Evolutionary conservation across 2,797 vertebrate species (phyloP).

Genomic region (Allobates femoralis): DNA sequence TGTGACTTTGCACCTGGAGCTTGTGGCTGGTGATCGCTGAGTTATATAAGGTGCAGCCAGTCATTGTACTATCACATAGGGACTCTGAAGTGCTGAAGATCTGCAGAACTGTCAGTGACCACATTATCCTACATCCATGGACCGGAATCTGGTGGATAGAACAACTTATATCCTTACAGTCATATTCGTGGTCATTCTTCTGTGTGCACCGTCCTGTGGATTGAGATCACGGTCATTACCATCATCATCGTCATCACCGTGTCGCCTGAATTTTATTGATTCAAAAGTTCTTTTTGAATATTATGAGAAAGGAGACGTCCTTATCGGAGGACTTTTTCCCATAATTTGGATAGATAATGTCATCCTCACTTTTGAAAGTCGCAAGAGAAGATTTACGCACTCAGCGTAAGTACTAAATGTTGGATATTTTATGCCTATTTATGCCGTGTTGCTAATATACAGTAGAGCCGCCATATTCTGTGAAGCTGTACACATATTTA

Average conservation of each 20-base stretch:
- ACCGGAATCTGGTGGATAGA: not conserved
- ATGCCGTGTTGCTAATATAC: no score
- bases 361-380: not conserved
- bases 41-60: not conserved
- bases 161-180: not conserved
- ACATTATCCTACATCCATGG: not conserved
- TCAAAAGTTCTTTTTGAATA: not conserved
- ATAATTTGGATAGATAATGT: not conserved
- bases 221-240: not conserved
- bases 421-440: no score
- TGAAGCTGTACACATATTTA: no score
- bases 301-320: not conserved
- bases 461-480: no score
- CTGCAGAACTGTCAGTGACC: not conserved
- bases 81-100: not conserved
- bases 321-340: not conserved
- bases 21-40: no score
- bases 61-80: not conserved
- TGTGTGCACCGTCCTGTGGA: not conserved
- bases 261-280: not conserved
- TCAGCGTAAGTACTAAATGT: not conserved
- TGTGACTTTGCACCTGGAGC: not conserved
- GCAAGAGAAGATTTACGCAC: not conserved
- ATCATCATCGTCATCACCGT: not conserved
- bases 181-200: not conserved